Conservation (phyloP, 1,140 invertebrate species). For the Samia ricini region DNA sequence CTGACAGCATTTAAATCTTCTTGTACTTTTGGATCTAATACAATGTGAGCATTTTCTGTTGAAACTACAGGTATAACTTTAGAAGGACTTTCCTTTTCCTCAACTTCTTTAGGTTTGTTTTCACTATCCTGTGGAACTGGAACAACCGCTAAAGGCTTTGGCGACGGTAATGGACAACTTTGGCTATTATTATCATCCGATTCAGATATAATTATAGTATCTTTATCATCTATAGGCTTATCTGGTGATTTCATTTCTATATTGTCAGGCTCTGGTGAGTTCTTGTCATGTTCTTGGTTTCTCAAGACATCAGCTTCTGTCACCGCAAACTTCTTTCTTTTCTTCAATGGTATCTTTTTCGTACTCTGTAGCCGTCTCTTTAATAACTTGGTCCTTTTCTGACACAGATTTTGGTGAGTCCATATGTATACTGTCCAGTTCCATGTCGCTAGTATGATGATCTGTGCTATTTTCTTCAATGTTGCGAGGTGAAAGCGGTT, state of each 20-base stretch:
- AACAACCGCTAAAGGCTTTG: constrained; percentile 45
- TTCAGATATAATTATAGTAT: constrained; percentile 75
- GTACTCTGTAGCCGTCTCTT: constrained; percentile 51
- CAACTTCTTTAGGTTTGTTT: constrained; percentile 47
- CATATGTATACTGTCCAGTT: constrained; percentile 73
- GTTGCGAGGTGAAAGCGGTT: constrained; percentile 54
- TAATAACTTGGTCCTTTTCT: constrained; percentile 67
- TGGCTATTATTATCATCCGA: constrained; percentile 75
- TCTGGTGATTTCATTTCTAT: constrained; percentile 55
- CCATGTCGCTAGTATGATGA: constrained; percentile 70
- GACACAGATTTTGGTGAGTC: constrained; percentile 66
- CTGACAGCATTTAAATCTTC: constrained; percentile 36
- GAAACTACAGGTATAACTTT: constrained; percentile 69
- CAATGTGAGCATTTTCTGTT: constrained; percentile 68
- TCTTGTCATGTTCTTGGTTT: constrained; percentile 28
- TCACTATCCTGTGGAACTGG: constrained; percentile 42
- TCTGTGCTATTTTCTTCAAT: constrained; percentile 62
- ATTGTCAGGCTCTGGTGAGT: constrained; percentile 43
- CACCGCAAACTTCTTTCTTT: constrained; percentile 28
- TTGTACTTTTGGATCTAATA: constrained; percentile 60
- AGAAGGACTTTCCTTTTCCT: constrained; percentile 57
- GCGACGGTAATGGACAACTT: constrained; percentile 68
- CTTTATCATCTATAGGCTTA: constrained; percentile 61
- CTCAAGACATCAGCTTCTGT: constrained; percentile 8
- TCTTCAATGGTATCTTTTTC: constrained; percentile 31